phyloP scores from a whole-genome alignment of 2,888 invertebrate genomes.

The Tanypteryx hageni region DNA sequence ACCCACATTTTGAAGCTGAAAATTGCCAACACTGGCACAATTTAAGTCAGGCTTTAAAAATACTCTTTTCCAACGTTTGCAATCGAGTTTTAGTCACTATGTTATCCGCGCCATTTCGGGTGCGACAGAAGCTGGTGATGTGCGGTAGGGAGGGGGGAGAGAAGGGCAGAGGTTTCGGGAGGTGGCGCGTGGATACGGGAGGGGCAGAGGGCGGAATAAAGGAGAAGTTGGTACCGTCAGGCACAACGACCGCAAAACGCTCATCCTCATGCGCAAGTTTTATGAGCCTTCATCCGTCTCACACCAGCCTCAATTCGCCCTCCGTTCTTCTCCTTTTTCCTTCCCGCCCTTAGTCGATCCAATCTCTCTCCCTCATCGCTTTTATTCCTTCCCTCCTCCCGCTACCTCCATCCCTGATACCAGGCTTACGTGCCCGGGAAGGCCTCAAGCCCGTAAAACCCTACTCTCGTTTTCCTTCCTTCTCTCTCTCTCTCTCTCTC shows the following conservation, averaged over 20 bases:
- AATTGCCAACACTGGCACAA: background rate
- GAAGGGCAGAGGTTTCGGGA: background rate
- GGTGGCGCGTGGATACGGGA: background rate
- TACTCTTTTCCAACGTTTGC: too few relatives aligned
- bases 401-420: background rate
- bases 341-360: background rate
- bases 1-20: too few relatives aligned
- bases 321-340: background rate
- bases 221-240: conserved; percentile 35
- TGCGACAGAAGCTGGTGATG: background rate
- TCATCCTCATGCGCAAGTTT: background rate
- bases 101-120: background rate
- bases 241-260: conserved; percentile 46
- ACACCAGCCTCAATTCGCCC: background rate
- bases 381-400: background rate
- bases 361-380: background rate
- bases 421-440: background rate
- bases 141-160: background rate
- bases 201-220: background rate
- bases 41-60: too few relatives aligned
- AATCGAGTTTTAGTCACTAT: too few relatives aligned
- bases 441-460: background rate
- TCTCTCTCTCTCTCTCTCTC: too few relatives aligned
- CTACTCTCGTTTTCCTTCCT: background rate
- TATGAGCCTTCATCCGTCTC: background rate